Base-by-base conservation (phyloP, 2,888 invertebrate genomes). In the Aphidoletes aphidimyza region DNA sequence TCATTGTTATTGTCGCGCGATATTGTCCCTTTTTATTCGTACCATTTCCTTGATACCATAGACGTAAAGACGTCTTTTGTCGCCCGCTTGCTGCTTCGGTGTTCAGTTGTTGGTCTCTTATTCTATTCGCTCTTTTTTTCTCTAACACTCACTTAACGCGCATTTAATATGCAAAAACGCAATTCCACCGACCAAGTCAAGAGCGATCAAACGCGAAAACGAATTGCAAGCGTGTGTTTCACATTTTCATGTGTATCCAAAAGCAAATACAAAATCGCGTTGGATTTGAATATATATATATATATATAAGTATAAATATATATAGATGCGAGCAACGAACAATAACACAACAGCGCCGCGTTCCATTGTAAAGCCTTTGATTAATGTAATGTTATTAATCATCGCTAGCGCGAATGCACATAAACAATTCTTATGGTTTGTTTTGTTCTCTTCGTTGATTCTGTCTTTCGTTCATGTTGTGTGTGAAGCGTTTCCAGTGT, bases 301-400 rank as follows among this genome's bases (percentile, higher is more conserved):
- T n/a, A n/a, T n/a, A n/a, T n/a, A n/a, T n/a, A n/a, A n/a, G n/a
- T n/a, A n/a, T n/a, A n/a, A n/a, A n/a, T n/a, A n/a, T n/a, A n/a
- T n/a, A n/a, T n/a, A n/a, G n/a, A n/a, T n/a, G n/a, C n/a, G n/a
- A 54, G 54, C 54, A n/a, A 54, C 22, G 54, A 54, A 22, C 69
- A 30, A 30, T 69, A 30, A 17, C 14, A 69, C 2, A 69, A 69
- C 69, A 69, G 34, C 69, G 69, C 69, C 69, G 69, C 69, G 69
- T 30, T 69, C 30, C 69, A 69, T 69, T 69, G 69, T 69, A 69
- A 69, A 69, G 69, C 69, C 69, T 69, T 30, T 69, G 69, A 69
- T 69, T 69, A 69, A 69, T 69, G 69, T 69, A 69, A 69, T 69
- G 69, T 69, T 69, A 69, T 69, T 69, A 69, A 69, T 69, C 69